A percentile compares a stretch with the other conserved stretches of the same genome.
Evolutionary conservation across 2,113 vertebrate genomes (phyloP).

Genomic region (Eulemur macaco): DNA sequence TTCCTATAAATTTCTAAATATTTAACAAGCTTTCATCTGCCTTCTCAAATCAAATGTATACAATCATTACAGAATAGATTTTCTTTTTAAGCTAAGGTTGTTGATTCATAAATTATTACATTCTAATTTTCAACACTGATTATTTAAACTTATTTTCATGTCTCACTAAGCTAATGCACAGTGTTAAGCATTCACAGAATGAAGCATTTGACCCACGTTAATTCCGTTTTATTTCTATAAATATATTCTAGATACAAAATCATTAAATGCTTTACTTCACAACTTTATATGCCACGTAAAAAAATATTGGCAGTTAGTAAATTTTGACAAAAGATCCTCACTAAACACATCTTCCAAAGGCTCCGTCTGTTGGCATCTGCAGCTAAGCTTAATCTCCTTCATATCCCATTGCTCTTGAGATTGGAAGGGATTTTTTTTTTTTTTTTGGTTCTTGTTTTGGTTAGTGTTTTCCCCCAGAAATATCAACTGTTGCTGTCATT

Average conservation of each 20-base stretch:
- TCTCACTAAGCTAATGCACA: not conserved
- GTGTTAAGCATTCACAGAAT: not conserved
- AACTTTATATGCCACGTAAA: conserved; percentile 26
- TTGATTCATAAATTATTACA: not conserved
- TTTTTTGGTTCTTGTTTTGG: conserved; percentile 54
- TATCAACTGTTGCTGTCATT: conserved; percentile 75
- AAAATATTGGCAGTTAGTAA: conserved; percentile 5
- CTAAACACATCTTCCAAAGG: not conserved
- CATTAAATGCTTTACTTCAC: not conserved
- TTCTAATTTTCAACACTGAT: conserved; percentile 27
- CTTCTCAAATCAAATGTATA: not conserved
- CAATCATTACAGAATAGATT: not conserved
- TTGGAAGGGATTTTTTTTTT: not conserved
- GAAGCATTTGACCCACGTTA: not conserved
- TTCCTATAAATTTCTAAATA: conserved; percentile 3
- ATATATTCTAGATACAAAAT: conserved; percentile 40
- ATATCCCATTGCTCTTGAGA: not conserved
- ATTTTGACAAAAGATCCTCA: conserved; percentile 5
- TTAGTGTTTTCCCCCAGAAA: conserved; percentile 56
- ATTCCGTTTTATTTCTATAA: conserved; percentile 58
- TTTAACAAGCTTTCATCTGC: not conserved
- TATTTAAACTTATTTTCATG: conserved; percentile 32
- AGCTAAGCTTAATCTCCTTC: not conserved
- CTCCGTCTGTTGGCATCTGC: not conserved
- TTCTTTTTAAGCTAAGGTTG: conserved; percentile 31